A percentile compares a stretch with the other conserved stretches of the same genome.
Evolutionary conservation across 1,140 invertebrate species (phyloP).

Genomic region (Solenopsis invicta): DNA sequence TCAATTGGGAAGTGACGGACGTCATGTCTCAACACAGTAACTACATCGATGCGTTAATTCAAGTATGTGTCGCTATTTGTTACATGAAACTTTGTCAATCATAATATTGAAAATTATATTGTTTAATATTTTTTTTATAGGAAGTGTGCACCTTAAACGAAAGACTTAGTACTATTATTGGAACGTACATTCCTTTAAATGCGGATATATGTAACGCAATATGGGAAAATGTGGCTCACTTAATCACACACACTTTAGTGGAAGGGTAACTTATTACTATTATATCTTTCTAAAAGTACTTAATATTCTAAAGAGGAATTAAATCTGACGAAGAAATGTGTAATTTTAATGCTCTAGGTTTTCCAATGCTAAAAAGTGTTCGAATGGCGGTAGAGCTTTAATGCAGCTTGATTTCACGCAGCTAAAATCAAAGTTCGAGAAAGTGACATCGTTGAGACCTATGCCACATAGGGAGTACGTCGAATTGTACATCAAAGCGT

Average conservation of each 20-base stretch:
- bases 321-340: neutral
- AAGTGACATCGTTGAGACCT: slow-evolving; percentile 93
- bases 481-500: slow-evolving; percentile 98
- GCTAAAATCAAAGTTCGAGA: slow-evolving; percentile 96
- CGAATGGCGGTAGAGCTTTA: slow-evolving; percentile 97
- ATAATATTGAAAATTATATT: neutral
- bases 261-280: slow-evolving; percentile 91
- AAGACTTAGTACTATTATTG: slow-evolving; percentile 91
- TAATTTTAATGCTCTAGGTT: slow-evolving; percentile 88
- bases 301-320: slow-evolving; percentile 6
- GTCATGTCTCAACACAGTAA: slow-evolving; percentile 98
- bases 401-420: slow-evolving; percentile 99
- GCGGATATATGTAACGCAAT: slow-evolving; percentile 90
- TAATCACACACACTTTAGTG: slow-evolving; percentile 94
- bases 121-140: slow-evolving; percentile 81
- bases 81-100: neutral
- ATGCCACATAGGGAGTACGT: slow-evolving; percentile 96
- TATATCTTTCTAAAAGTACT: neutral
- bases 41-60: slow-evolving; percentile 93
- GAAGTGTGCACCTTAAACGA: slow-evolving; percentile 93
- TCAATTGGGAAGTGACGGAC: slow-evolving; percentile 98
- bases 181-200: slow-evolving; percentile 90
- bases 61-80: slow-evolving; percentile 82
- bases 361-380: slow-evolving; percentile 96
- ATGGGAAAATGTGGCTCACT: slow-evolving; percentile 95